A percentile compares a stretch with the other conserved stretches of the same genome.
These are phyloP conservation scores for Bembecia ichneumoniformis DNA, from an alignment of 2,888 invertebrate species.

Conservation along the genomic window DNA sequence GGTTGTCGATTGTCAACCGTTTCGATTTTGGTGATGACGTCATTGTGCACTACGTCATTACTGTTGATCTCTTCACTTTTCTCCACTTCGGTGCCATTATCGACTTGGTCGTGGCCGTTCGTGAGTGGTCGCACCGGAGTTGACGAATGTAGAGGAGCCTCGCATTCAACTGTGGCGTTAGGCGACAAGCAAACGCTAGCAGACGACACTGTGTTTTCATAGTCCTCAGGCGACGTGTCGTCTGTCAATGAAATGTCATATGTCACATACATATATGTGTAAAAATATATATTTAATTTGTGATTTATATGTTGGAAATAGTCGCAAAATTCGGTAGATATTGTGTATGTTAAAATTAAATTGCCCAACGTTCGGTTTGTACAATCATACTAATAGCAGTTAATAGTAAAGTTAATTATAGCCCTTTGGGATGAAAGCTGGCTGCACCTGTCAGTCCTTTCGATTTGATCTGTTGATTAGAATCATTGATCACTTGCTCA, in stretches of 20 bases:
- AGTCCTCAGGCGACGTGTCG: constrained; percentile 47
- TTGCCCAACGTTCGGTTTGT: no score
- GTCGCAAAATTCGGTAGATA: no score
- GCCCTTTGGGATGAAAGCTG: no score
- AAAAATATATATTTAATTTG: not conserved
- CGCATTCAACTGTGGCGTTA: constrained; percentile 11
- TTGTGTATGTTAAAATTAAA: no score
- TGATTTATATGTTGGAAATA: no score
- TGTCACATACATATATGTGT: not conserved
- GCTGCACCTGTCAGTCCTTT: no score
- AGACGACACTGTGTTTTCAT: constrained; percentile 55
- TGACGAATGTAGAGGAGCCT: constrained; percentile 28
- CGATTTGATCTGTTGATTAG: no score
- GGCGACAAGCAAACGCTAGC: constrained; percentile 61
- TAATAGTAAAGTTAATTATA: no score
- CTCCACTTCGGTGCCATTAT: constrained; percentile 8
- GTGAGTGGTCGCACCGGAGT: constrained; percentile 26
- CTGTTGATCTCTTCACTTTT: not conserved
- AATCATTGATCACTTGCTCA: no score
- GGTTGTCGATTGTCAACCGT: constrained; percentile 16
- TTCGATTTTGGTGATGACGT: not conserved
- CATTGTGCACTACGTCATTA: constrained; percentile 8
- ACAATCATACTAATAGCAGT: no score
- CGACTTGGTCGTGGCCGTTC: constrained; percentile 36
- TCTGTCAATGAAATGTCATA: constrained; percentile 24